Evolutionary conservation across 2,113 vertebrate species (phyloP).

Genomic region (Rhabdornis inornatus): DNA sequence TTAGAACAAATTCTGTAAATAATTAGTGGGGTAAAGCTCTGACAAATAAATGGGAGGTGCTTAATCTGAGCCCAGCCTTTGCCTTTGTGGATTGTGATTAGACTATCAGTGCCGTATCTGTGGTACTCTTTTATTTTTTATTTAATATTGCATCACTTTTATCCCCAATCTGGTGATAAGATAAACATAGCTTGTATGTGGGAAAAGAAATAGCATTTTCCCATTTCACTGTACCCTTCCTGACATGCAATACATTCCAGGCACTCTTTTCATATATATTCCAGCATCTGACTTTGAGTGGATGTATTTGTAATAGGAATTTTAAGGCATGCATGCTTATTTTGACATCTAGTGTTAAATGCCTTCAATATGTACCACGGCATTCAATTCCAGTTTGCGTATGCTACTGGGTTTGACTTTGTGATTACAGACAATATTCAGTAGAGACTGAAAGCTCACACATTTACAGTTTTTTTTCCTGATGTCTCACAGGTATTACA

Average conservation of each 20-base stretch:
- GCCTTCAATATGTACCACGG: neutral
- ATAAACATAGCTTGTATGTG: neutral
- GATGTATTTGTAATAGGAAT: constrained; percentile 23
- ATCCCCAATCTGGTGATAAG: neutral
- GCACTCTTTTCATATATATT: neutral
- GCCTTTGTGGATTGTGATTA: neutral
- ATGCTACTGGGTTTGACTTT: neutral
- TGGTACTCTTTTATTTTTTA: neutral
- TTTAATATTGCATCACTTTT: neutral
- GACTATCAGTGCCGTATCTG: neutral
- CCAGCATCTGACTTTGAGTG: constrained; percentile 11
- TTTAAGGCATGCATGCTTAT: constrained; percentile 27
- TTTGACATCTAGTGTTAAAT: constrained; percentile 45
- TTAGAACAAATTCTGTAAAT: neutral
- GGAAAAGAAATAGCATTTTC: neutral
- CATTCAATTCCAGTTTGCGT: constrained; percentile 1
- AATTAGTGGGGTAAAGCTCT: neutral
- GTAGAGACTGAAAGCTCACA: neutral
- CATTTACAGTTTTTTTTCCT: constrained; percentile 11
- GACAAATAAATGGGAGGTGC: neutral
- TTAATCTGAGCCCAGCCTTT: neutral
- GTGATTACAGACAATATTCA: neutral
- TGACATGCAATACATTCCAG: neutral
- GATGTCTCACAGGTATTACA: neutral
- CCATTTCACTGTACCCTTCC: neutral